A percentile compares a stretch with the other conserved stretches of the same genome.
Conservation (phyloP, 2,797 vertebrate genomes). For the Sciurus vulgaris region DNA sequence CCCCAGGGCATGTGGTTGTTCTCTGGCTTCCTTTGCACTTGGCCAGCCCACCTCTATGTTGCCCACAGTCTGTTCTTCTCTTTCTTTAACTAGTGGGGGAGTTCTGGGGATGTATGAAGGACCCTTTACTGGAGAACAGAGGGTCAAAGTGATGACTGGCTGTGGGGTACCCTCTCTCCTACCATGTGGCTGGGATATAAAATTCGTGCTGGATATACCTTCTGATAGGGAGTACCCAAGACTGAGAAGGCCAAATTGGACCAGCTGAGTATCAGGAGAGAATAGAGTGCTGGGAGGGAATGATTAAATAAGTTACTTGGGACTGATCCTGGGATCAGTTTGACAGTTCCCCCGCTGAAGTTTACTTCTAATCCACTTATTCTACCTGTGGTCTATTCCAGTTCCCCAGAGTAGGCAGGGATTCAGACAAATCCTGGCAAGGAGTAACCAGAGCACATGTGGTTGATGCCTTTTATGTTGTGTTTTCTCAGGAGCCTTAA, state of each 20-base stretch:
- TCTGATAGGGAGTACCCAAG: neutral
- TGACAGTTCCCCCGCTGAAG: neutral
- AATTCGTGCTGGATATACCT: neutral
- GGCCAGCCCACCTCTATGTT: neutral
- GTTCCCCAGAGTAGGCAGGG: neutral
- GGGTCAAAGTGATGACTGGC: neutral
- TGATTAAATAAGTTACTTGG: neutral
- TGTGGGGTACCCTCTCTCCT: neutral
- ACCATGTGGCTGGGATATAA: neutral
- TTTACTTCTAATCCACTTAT: slow-evolving; percentile 16
- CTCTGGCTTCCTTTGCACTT: neutral
- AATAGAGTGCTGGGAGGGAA: neutral
- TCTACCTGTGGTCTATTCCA: neutral
- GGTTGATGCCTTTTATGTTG: neutral
- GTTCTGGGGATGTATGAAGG: neutral
- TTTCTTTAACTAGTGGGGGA: neutral
- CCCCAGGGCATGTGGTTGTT: neutral
- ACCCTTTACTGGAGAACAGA: neutral
- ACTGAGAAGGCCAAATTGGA: neutral
- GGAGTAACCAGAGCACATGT: neutral
- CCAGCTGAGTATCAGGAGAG: neutral
- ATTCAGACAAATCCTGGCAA: neutral
- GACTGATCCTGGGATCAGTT: neutral
- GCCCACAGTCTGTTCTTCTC: neutral
- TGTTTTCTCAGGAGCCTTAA: slow-evolving; percentile 50